Base-by-base conservation (phyloP, 37 sponge, comb jelly and placozoan species). In the Hormiphora californensis region DNA sequence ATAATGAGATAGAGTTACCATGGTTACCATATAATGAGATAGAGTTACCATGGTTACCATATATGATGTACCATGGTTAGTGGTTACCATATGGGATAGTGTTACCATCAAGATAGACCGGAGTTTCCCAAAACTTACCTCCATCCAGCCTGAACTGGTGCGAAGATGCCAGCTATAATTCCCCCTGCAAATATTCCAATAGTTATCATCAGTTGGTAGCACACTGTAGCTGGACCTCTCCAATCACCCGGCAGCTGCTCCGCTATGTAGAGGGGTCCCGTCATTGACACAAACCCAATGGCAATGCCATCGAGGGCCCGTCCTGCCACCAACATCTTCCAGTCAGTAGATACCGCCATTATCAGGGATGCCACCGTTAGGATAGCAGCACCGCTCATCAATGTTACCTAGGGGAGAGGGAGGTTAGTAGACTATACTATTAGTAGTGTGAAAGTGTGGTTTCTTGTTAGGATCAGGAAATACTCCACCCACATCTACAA, bases 201-300 rank as follows among this genome's bases (percentile, higher is more conserved):
- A 62, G 86, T 89, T 33, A 89, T 40, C 54, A 63, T 39, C 63
- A 86, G 32, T 32, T 63, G 61, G 33, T 86, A 40, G 9, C 35
- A 33, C 65, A 89, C 54, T 9, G 54, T 86, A 37, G 86, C 28
- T 36, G 46, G 86, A 0, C 89, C 89, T 39, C 89, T 59, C 43
- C 40, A 32, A 38, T 62, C 32, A 12, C 31, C 39, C 7, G 89
- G 86, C 21, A 86, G 17, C 0, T 63, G 40, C 46, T 89, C 89
- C 0, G 89, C 89, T 30, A 89, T 61, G 86, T 89, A 89, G 25
- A 89, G 61, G 0, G 89, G 89, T 54, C 86, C 89, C 33, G 89
- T 87, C 89, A 89, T 89, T 17, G 63, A 61, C 30, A 86, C 86
- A 25, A 88, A 46, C 27, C 88, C 61, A 12, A 57, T 57, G 7